Percentiles rank a stretch among this genome's conserved stretches.
phyloP scores from a whole-genome alignment of 1,140 invertebrate genomes.

The Akabosia matsudoensis region DNA sequence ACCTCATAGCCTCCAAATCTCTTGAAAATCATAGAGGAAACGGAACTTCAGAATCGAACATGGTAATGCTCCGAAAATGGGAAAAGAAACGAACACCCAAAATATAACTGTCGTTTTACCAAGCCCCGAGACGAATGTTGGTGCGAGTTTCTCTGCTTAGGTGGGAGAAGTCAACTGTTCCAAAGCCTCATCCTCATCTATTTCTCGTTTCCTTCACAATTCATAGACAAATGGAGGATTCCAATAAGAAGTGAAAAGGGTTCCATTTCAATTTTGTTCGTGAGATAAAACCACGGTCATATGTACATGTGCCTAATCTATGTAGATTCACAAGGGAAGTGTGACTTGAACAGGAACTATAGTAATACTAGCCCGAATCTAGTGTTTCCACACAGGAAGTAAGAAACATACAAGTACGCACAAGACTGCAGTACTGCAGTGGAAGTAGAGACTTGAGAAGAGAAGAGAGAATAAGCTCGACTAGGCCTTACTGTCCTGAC shows the following conservation, averaged over 20 bases:
- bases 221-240: background rate
- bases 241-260: constrained; percentile 4
- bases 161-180: background rate
- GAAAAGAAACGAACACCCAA: background rate
- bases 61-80: background rate
- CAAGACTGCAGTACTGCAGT: background rate
- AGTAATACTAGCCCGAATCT: background rate
- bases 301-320: background rate
- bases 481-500: background rate
- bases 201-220: background rate
- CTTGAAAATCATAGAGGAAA: constrained; percentile 1
- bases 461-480: background rate
- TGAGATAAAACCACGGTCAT: background rate
- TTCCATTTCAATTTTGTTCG: constrained; percentile 21
- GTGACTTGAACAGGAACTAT: background rate
- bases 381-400: too few relatives aligned
- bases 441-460: background rate
- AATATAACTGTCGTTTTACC: background rate
- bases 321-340: background rate
- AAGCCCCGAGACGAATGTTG: background rate
- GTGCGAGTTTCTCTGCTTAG: background rate
- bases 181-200: background rate
- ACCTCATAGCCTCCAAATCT: background rate
- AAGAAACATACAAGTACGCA: background rate
- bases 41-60: constrained; percentile 1